Conservation (phyloP, 2,888 invertebrate species). For the Limnephilus marmoratus region DNA sequence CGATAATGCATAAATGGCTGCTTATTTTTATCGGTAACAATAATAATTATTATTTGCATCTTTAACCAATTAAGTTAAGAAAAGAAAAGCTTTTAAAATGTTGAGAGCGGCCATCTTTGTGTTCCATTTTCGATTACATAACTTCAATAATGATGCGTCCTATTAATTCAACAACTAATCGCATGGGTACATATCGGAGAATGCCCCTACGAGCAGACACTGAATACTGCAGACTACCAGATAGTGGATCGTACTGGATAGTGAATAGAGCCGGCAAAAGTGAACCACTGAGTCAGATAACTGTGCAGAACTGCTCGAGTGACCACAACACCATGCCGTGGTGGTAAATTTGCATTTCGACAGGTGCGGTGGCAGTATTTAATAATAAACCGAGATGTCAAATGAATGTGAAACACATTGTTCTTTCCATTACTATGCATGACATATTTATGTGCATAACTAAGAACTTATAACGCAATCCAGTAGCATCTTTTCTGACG, state of each 20-base stretch:
- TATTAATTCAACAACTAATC: not conserved
- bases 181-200: not conserved
- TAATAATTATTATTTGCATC: too few species aligned
- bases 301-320: conserved; percentile 41
- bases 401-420: too few species aligned
- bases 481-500: too few species aligned
- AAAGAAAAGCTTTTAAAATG: not conserved
- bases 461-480: too few species aligned
- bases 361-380: not conserved
- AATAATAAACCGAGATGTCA: not conserved
- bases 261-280: conserved; percentile 24
- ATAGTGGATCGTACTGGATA: not conserved
- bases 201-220: not conserved
- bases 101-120: not conserved
- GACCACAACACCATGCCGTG: not conserved
- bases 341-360: not conserved
- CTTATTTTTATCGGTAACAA: too few species aligned
- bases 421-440: too few species aligned
- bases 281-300: conserved; percentile 51
- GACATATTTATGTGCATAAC: too few species aligned
- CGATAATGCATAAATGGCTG: too few species aligned
- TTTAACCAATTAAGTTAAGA: not conserved
- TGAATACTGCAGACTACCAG: not conserved
- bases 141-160: not conserved
- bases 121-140: not conserved